Evolutionary conservation across 2,797 vertebrate species (phyloP).

Genomic region (Acanthiza pusilla): DNA sequence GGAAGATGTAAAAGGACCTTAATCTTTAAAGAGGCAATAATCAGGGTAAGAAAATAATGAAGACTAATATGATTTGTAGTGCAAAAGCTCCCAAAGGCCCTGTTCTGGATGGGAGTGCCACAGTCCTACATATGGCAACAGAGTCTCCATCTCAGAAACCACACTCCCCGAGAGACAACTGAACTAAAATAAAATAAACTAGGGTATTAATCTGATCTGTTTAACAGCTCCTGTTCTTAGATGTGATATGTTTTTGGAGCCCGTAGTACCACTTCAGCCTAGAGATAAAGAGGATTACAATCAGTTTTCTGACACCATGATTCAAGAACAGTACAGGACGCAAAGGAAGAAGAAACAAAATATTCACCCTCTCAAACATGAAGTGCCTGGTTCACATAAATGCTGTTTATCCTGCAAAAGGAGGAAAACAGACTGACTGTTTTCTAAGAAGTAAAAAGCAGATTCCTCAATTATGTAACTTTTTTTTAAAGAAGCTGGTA

Average conservation of each 20-base stretch:
- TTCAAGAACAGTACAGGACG: background rate
- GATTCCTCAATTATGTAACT: background rate
- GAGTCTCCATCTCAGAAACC: background rate
- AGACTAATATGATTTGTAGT: background rate
- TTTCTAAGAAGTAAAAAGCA: background rate
- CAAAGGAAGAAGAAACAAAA: background rate
- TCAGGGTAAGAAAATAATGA: background rate
- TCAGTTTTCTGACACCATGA: background rate
- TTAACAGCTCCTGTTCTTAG: background rate
- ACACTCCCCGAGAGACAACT: background rate
- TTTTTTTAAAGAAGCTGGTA: background rate
- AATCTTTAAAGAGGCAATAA: slow-evolving; percentile 8
- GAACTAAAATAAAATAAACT: background rate
- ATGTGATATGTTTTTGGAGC: background rate
- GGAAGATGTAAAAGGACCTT: background rate
- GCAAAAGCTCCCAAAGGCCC: background rate
- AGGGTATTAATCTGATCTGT: background rate
- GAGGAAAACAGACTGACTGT: background rate
- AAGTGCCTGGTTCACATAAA: background rate
- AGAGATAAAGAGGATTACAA: background rate
- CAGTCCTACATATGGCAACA: background rate
- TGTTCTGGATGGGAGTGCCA: background rate
- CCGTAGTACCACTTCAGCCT: background rate
- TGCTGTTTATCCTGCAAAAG: background rate
- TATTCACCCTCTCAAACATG: background rate